A percentile compares a stretch with the other conserved stretches of the same genome.
phyloP scores from a whole-genome alignment of 2,797 vertebrate species.

The Semotilus atromaculatus region DNA sequence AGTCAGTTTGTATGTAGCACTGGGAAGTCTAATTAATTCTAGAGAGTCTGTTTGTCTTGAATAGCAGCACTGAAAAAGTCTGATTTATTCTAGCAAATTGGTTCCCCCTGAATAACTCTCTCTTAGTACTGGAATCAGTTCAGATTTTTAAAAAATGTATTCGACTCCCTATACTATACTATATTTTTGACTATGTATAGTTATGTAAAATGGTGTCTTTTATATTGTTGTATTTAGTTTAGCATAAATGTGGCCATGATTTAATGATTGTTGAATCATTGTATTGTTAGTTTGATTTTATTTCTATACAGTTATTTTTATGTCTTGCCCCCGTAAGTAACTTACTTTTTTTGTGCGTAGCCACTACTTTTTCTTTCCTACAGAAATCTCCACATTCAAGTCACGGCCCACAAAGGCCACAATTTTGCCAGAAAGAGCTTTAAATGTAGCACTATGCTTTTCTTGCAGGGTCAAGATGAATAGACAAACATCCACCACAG shows the following conservation, averaged over 20 bases:
- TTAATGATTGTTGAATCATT: background rate
- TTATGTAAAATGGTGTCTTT: background rate
- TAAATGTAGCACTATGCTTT: conserved; percentile 44
- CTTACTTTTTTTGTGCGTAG: background rate
- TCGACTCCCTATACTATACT: background rate
- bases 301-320: background rate
- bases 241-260: background rate
- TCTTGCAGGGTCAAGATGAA: conserved; percentile 63
- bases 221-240: background rate
- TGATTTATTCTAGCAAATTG: background rate
- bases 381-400: background rate
- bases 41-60: background rate
- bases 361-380: background rate
- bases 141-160: background rate
- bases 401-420: conserved; percentile 6
- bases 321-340: background rate
- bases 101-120: too few relatives aligned
- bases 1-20: background rate
- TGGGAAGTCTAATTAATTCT: background rate
- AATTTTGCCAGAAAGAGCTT: conserved; percentile 55
- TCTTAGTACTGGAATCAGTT: background rate
- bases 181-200: background rate
- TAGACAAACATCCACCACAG: conserved; percentile 60
- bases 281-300: background rate
- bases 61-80: background rate